phyloP scores from a whole-genome alignment of 2,113 vertebrate genomes.

The Syngnathus typhle region DNA sequence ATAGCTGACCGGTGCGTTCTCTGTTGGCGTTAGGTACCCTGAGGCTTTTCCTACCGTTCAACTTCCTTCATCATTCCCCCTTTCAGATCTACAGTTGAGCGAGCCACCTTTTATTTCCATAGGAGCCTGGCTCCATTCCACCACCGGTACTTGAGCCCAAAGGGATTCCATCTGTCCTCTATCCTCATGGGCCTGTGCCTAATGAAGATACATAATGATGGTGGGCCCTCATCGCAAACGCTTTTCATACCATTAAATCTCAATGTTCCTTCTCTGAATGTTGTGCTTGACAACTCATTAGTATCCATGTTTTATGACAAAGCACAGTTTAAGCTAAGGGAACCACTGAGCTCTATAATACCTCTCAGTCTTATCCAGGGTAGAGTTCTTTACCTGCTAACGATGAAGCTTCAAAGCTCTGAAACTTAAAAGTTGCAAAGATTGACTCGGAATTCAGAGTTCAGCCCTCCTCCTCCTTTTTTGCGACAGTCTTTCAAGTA shows the following conservation, averaged over 20 bases:
- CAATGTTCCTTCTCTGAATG: not conserved
- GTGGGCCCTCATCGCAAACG: not conserved
- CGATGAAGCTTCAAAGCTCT: no score
- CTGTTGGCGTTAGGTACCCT: not conserved
- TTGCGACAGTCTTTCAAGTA: not conserved
- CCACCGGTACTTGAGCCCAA: not conserved
- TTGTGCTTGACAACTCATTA: not conserved
- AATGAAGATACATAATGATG: conserved; percentile 2
- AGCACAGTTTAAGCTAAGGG: not conserved
- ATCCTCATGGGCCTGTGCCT: conserved; percentile 1
- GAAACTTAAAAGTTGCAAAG: no score
- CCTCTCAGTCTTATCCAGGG: no score
- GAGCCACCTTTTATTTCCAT: conserved; percentile 3
- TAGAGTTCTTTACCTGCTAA: no score
- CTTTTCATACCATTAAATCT: not conserved
- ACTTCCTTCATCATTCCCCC: not conserved
- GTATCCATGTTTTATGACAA: not conserved
- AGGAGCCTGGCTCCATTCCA: not conserved
- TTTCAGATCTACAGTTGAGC: not conserved
- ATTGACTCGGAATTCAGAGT: no score
- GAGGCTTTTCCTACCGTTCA: not conserved
- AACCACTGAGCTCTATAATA: not conserved
- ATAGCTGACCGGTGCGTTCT: not conserved
- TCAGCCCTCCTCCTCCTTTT: no score
- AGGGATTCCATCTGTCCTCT: conserved; percentile 4